A percentile compares a stretch with the other conserved stretches of the same genome.
These are phyloP conservation scores for Lydus trimaculatus DNA, from an alignment of 2,888 invertebrate genomes.

Conservation along the genomic window DNA sequence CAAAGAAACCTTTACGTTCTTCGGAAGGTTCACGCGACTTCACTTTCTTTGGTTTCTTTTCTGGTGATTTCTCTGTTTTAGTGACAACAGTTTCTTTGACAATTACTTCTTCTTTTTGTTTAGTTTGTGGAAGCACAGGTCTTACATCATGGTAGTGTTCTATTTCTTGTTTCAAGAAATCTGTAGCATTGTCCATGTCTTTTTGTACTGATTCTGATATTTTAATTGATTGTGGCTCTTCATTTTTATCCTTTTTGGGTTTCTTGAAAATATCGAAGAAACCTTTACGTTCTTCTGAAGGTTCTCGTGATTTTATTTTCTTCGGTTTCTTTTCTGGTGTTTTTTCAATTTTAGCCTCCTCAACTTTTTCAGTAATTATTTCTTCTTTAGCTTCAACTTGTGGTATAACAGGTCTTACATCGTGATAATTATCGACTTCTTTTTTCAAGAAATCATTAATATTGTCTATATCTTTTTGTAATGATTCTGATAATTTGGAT, in stretches of 20 bases:
- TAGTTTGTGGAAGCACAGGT: conserved; percentile 23
- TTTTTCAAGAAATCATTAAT: conserved; percentile 33
- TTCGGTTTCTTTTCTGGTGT: background rate
- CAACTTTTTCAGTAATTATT: background rate
- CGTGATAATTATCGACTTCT: conserved; percentile 39
- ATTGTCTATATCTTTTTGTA: conserved; percentile 31
- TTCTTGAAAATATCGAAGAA: conserved; percentile 15
- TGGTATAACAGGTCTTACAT: conserved; percentile 27
- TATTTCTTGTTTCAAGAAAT: conserved; percentile 42
- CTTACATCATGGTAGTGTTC: conserved; percentile 39
- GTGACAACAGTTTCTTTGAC: background rate
- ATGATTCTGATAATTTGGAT: conserved; percentile 16
- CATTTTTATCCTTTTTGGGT: conserved; percentile 5
- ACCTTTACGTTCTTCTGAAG: background rate
- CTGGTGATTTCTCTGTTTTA: background rate
- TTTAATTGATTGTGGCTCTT: conserved; percentile 19
- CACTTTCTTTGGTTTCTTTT: conserved; percentile 1
- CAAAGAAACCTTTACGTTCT: conserved; percentile 12
- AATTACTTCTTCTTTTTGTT: background rate
- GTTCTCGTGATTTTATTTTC: background rate
- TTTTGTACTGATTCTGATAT: conserved; percentile 17
- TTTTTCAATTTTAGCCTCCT: background rate
- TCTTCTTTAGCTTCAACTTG: background rate
- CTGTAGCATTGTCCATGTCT: conserved; percentile 29
- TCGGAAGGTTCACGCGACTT: background rate